Conservation (phyloP, 2,113 vertebrate species). For the Caracal caracal region DNA sequence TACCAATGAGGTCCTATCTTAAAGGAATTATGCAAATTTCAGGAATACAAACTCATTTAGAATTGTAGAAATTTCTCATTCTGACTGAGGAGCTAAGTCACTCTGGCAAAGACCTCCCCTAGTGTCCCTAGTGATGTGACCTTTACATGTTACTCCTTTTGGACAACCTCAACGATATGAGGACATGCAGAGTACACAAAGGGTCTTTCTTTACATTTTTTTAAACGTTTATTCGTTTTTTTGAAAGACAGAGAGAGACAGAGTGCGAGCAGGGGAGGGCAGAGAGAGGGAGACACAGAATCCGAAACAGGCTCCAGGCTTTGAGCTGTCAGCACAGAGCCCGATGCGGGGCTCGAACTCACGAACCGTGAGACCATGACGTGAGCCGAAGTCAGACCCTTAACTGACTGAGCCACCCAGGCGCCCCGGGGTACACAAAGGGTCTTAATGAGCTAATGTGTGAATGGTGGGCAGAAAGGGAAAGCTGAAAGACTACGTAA, state of each 20-base stretch:
- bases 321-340: too few species aligned
- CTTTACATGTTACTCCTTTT: not conserved
- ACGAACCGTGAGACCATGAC: too few species aligned
- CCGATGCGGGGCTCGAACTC: too few species aligned
- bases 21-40: constrained; percentile 13
- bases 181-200: not conserved
- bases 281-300: too few species aligned
- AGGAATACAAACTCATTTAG: not conserved
- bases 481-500: not conserved
- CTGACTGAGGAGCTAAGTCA: not conserved
- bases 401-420: too few species aligned
- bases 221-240: too few species aligned
- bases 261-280: too few species aligned
- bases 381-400: too few species aligned
- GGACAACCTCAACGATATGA: not conserved
- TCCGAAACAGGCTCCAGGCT: too few species aligned
- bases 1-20: not conserved
- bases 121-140: not conserved
- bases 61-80: not conserved
- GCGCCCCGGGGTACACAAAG: not conserved
- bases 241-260: too few species aligned
- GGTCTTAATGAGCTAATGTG: not conserved
- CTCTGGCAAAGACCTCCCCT: not conserved
- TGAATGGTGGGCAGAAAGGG: not conserved
- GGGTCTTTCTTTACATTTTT: too few species aligned